Evolutionary conservation across 2,888 invertebrate genomes (phyloP).

Genomic region (Conistra vaccinii): DNA sequence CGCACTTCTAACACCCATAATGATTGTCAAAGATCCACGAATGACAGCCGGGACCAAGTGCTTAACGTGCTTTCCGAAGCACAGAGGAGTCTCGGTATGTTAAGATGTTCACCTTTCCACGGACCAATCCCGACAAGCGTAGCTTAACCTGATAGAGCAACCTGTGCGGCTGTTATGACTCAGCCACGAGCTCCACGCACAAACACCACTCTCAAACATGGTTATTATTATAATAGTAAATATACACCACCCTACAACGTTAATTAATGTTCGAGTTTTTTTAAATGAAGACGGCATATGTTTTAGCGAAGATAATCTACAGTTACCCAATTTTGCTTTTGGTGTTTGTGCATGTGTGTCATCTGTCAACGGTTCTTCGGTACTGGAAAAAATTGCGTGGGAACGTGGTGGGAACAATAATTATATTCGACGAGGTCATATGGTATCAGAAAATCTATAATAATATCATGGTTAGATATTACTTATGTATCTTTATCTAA

Average conservation of each 20-base stretch:
- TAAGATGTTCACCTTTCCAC: no score
- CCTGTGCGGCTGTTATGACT: no score
- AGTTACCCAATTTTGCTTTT: neutral
- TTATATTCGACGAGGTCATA: neutral
- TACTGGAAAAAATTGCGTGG: slow-evolving; percentile 3
- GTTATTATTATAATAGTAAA: no score
- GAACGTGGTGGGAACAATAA: slow-evolving; percentile 4
- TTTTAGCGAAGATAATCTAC: neutral
- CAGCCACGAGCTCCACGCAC: no score
- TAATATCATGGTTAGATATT: slow-evolving; percentile 17
- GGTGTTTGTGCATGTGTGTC: slow-evolving; percentile 12
- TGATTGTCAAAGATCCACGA: no score
- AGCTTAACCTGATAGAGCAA: no score
- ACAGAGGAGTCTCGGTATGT: no score
- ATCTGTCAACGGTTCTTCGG: neutral
- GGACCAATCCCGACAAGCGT: no score
- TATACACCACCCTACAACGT: neutral
- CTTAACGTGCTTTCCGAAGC: no score
- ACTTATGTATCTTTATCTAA: neutral
- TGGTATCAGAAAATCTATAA: slow-evolving; percentile 13
- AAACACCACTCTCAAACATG: no score
- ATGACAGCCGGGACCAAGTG: no score
- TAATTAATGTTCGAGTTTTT: neutral
- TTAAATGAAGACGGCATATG: neutral
- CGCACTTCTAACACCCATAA: no score